These are phyloP conservation scores for Pitta sordida DNA, from an alignment of 2,113 vertebrate genomes.

Conservation along the genomic window DNA sequence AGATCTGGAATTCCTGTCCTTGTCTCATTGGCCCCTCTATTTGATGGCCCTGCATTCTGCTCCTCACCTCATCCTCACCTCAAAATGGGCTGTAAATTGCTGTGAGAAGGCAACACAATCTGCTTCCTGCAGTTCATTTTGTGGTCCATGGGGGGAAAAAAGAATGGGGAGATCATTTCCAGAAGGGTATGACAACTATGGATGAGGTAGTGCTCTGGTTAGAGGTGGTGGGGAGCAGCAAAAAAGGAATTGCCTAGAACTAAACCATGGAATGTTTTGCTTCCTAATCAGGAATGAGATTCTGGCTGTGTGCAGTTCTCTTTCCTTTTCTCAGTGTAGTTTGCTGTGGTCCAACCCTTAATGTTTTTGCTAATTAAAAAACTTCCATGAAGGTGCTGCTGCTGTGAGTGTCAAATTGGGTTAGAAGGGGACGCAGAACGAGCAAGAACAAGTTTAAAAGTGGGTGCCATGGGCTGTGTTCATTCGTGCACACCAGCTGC, in stretches of 20 bases:
- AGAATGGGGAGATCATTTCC: background rate
- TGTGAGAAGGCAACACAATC: background rate
- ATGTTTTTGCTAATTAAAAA: rapidly evolving
- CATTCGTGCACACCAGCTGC: background rate
- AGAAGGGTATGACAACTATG: background rate
- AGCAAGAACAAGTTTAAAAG: background rate
- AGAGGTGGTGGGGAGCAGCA: background rate
- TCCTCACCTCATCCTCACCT: background rate
- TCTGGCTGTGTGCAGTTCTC: background rate
- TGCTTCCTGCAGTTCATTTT: background rate
- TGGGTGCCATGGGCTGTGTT: background rate
- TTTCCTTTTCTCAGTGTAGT: background rate
- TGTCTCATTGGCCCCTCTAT: background rate
- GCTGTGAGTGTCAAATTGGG: background rate
- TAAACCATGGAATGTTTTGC: background rate
- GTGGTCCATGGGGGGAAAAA: background rate
- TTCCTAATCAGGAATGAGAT: background rate
- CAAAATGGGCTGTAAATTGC: background rate
- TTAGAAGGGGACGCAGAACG: background rate
- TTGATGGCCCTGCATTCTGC: background rate
- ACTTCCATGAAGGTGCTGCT: background rate
- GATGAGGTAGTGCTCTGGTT: background rate
- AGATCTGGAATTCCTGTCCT: background rate
- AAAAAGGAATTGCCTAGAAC: background rate
- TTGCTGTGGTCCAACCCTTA: background rate